Evolutionary conservation across 1,140 invertebrate genomes (phyloP).

Genomic region (Calliopsis andreniformis): DNA sequence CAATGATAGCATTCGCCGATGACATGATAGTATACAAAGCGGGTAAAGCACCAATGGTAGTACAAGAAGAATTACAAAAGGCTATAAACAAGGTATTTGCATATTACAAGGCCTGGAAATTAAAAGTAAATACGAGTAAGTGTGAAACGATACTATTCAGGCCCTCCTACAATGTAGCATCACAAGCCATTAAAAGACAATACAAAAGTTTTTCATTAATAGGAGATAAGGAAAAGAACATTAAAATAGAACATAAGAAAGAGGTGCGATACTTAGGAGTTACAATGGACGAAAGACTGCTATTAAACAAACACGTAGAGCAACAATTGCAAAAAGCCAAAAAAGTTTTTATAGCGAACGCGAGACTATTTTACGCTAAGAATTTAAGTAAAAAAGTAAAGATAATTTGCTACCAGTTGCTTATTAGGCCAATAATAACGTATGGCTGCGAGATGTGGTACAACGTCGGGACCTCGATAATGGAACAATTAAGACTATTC

Average conservation of each 20-base stretch:
- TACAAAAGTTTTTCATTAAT: conserved; percentile 48
- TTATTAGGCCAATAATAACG: conserved; percentile 47
- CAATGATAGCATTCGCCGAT: conserved; percentile 45
- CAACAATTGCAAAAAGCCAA: conserved; percentile 33
- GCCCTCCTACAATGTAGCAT: conserved; percentile 1
- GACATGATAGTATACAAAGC: conserved; percentile 37
- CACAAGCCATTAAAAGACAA: not conserved
- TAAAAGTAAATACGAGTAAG: too few species aligned
- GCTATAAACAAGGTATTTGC: conserved; percentile 18
- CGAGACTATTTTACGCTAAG: conserved; percentile 36
- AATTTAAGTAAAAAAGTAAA: conserved; percentile 15
- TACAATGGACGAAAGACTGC: conserved; percentile 45
- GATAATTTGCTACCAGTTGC: conserved; percentile 35
- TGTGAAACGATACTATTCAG: conserved; percentile 57
- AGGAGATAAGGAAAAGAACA: conserved; percentile 6
- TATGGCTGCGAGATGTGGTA: conserved; percentile 51
- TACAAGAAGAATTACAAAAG: conserved; percentile 39
- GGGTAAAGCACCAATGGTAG: not conserved
- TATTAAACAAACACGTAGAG: conserved; percentile 47
- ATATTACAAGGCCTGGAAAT: conserved; percentile 45
- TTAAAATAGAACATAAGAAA: conserved; percentile 30
- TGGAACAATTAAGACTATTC: conserved; percentile 40
- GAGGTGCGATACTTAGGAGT: conserved; percentile 56
- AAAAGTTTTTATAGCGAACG: conserved; percentile 4
- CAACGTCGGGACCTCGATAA: conserved; percentile 21